Base-by-base conservation (phyloP, 2,797 vertebrate species). In the Acanthis flammea region DNA sequence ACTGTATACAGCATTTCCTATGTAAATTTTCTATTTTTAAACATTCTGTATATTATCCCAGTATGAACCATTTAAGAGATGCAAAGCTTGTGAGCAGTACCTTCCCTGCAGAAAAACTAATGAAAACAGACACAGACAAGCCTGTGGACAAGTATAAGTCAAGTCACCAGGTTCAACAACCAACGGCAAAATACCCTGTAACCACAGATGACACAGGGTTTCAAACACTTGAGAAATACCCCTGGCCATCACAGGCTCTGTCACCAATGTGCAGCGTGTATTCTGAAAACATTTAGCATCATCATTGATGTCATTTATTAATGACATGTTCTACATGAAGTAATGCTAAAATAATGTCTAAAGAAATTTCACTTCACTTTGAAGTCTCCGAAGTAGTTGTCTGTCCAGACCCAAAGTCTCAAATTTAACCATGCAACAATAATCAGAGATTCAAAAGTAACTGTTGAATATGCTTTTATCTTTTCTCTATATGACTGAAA, bases 101-200 rank as follows among this genome's bases (percentile, higher is more conserved):
- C n/a, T 82, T 60, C 62, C 78, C 39, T 67, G 44, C 18, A n/a
- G 35, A 80, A 65, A 47, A 74, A 53, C 24, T 65, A 57, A 57
- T 8, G 21, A 33, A 82, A 95, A 70, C 3, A 76, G 33, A 76
- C 14, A 86, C 11, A 81, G 35, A 89, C 18, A 63, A 93, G 30
- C 14, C 31, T 21, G 44, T 10, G 65, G 28, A 71, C 21, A 73
- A 86, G 22, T 6, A 37, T 60, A 53, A 70, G 19, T 50, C 51
- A 44, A 42, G 30, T 16, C 47, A 42, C 10, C n/a, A 47, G 30
- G 28, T 47, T 37, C 0, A 0, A 81, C 21, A 78, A 67, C 7
- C 31, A 78, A 51, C 4, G 28, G 37, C 58, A 89, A 75, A 92
- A 85, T 5, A 65, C 9, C 12, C 23, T 2, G 5, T 53, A 75